phyloP scores from a whole-genome alignment of 1,140 invertebrate species.

The Monomorium pharaonis region DNA sequence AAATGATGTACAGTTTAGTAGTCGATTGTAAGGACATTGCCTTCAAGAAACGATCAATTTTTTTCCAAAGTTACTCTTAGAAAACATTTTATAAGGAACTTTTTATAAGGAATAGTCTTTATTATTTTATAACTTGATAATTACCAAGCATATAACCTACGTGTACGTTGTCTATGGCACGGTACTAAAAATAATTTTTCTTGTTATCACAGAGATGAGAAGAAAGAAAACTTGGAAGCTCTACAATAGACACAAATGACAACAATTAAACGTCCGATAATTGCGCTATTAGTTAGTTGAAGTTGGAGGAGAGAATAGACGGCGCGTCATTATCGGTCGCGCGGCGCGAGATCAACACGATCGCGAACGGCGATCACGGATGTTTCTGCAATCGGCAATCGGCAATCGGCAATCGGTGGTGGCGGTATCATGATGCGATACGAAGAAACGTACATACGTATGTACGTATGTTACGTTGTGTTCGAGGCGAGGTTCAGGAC shows the following conservation, averaged over 20 bases:
- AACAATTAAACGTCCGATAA: constrained; percentile 9
- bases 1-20: constrained; percentile 4
- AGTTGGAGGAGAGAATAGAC: background rate
- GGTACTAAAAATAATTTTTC: background rate
- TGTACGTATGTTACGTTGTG: constrained; percentile 19
- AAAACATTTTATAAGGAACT: too few relatives aligned
- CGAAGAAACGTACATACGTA: constrained; percentile 33
- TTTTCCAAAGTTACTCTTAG: background rate
- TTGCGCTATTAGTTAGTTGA: constrained; percentile 19
- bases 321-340: constrained; percentile 22
- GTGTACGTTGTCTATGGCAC: background rate
- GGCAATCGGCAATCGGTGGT: constrained; percentile 56
- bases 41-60: background rate
- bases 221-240: background rate
- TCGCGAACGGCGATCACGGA: constrained; percentile 37
- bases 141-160: background rate
- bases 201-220: background rate
- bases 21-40: constrained; percentile 23
- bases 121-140: background rate
- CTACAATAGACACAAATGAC: background rate
- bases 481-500: constrained; percentile 48
- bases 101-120: background rate
- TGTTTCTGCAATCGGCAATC: constrained; percentile 45
- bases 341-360: constrained; percentile 46
- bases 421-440: constrained; percentile 65